Evolutionary conservation across 2,888 invertebrate genomes (phyloP).

Genomic region (Tromatobia lineatoria): DNA sequence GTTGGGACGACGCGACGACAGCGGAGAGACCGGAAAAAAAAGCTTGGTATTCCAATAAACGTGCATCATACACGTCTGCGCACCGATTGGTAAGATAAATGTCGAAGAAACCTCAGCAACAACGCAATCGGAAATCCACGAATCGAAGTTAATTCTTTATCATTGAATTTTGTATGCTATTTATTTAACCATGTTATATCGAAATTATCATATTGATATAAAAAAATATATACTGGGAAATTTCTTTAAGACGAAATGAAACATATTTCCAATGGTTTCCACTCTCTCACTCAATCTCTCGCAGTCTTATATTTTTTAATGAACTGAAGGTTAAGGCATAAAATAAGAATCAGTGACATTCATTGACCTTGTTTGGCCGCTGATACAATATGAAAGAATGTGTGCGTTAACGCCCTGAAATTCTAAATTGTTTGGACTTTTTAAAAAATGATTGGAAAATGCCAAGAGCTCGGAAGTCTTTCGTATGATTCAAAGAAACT

Average conservation of each 20-base stretch:
- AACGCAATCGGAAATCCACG: neutral
- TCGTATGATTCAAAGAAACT: too few relatives aligned
- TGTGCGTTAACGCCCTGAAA: too few relatives aligned
- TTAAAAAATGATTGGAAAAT: too few relatives aligned
- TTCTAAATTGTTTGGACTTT: too few relatives aligned
- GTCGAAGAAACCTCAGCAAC: constrained; percentile 13
- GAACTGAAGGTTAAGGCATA: too few relatives aligned
- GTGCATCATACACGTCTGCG: neutral
- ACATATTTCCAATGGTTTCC: neutral
- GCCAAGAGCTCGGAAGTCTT: too few relatives aligned
- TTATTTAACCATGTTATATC: neutral
- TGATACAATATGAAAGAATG: too few relatives aligned
- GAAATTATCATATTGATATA: neutral
- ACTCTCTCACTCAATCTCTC: neutral
- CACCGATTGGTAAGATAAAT: neutral
- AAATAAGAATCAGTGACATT: too few relatives aligned
- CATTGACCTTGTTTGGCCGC: too few relatives aligned
- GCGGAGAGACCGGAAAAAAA: neutral
- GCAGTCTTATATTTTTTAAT: too few relatives aligned
- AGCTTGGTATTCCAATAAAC: neutral
- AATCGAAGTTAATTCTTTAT: neutral
- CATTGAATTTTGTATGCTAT: neutral
- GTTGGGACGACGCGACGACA: constrained; percentile 14
- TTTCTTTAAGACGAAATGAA: too few relatives aligned
- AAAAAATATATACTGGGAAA: neutral